phyloP scores from a whole-genome alignment of 2,113 vertebrate genomes.

The Willisornis vidua region DNA sequence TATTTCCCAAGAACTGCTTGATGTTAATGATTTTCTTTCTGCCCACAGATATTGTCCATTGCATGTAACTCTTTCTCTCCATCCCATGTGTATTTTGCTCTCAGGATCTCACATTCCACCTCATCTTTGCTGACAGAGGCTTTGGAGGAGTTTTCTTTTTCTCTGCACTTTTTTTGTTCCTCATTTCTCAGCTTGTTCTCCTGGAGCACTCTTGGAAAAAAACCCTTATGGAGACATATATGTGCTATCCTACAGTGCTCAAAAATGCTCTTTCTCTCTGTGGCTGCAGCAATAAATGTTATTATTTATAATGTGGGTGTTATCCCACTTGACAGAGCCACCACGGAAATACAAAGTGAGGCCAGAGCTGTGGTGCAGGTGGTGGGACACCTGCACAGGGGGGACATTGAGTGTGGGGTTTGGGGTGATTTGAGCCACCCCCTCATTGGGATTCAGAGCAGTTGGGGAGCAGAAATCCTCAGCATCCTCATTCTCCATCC shows the following conservation, averaged over 20 bases:
- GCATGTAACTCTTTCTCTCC: neutral
- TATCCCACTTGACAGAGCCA: neutral
- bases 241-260: neutral
- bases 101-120: neutral
- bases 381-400: neutral
- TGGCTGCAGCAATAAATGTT: neutral
- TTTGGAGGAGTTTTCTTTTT: neutral
- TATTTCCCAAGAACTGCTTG: neutral
- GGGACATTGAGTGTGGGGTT: neutral
- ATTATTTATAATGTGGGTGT: neutral
- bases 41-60: neutral
- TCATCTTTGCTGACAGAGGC: neutral
- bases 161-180: accelerated
- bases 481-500: neutral
- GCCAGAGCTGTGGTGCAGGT: neutral
- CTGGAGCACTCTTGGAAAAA: neutral
- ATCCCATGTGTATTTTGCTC: neutral
- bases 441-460: neutral
- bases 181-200: neutral
- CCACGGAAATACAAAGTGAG: neutral
- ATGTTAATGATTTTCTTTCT: neutral
- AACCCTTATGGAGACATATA: neutral
- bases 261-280: neutral
- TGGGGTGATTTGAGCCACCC: accelerated
- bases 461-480: neutral